Base-by-base conservation (phyloP, 2,113 vertebrate genomes). In the Dunckerocampus dactyliophorus region DNA sequence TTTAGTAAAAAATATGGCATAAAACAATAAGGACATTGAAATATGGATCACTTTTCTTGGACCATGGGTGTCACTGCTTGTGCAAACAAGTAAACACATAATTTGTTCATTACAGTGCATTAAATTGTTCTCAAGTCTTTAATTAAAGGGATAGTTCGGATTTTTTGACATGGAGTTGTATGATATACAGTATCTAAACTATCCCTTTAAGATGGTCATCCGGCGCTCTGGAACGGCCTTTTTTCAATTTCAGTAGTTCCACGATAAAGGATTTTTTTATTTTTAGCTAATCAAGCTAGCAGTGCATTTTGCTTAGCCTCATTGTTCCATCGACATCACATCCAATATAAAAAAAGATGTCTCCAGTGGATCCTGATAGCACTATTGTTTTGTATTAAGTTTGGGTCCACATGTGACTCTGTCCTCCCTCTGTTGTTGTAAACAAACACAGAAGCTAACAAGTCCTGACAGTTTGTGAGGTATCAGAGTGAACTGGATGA, bases 371-470 rank as follows among this genome's bases (percentile, higher is more conserved):
- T 31, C 19, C 47, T 59, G 48, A 65, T 62, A 43, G 22, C 63
- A 20, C 6, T 43, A 8, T 0, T 21, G 14, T 45, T 69, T 48
- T 62, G 8, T 58, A 34, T 14, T 59, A 49, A 57, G 59, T 9
- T 52, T 61, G 9, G 37, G 47, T 59, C 54, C 54, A 51, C 74
- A 71, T 69, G 59, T 75, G 67, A 74, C 65, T 43, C 59, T 21
- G 47, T 66, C 39, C 55, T 82, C 77, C 58, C 76, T 68, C 47
- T 64, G 62, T 53, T 16, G 63, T 55, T 16, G 62, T 67, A 61
- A 74, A 65, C 56, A 69, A 82, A 83, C 67, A 76, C 70, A 71
- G 73, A 73, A 73, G 62, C 72, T 81, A 76, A 82, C 48, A 8
- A 17, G 59, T 81, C 37, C 73, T 81, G 79, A 80, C 79, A 78